These are phyloP conservation scores for Uropsilus gracilis DNA, from an alignment of 2,113 vertebrate species.

Conservation along the genomic window DNA sequence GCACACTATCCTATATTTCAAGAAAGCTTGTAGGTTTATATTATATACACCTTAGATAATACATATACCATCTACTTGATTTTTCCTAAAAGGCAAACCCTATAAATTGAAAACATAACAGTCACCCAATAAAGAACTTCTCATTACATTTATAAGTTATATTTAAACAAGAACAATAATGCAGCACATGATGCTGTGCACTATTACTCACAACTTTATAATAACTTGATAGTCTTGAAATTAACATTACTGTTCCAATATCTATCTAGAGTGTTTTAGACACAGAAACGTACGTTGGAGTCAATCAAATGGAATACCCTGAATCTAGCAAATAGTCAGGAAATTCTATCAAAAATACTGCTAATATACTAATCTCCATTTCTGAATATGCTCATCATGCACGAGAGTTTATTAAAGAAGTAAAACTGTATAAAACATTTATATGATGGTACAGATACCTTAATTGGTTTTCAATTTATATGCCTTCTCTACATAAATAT, in stretches of 20 bases:
- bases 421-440: neutral
- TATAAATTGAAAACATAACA: neutral
- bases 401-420: neutral
- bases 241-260: neutral
- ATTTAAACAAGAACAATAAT: neutral
- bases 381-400: neutral
- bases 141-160: neutral
- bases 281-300: neutral
- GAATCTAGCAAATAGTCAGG: neutral
- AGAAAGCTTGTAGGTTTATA: neutral
- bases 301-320: neutral
- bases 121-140: neutral
- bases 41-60: neutral
- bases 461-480: constrained; percentile 41
- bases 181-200: neutral
- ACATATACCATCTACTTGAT: neutral
- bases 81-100: constrained; percentile 19
- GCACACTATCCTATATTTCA: neutral
- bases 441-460: neutral
- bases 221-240: constrained; percentile 27
- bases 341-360: neutral
- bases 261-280: neutral
- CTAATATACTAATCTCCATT: neutral
- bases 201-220: constrained; percentile 9
- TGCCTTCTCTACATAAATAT: constrained; percentile 25